Percentiles rank a stretch among this genome's conserved stretches.
Conservation (phyloP, 2,113 vertebrate genomes). For the Microtus montanus region DNA sequence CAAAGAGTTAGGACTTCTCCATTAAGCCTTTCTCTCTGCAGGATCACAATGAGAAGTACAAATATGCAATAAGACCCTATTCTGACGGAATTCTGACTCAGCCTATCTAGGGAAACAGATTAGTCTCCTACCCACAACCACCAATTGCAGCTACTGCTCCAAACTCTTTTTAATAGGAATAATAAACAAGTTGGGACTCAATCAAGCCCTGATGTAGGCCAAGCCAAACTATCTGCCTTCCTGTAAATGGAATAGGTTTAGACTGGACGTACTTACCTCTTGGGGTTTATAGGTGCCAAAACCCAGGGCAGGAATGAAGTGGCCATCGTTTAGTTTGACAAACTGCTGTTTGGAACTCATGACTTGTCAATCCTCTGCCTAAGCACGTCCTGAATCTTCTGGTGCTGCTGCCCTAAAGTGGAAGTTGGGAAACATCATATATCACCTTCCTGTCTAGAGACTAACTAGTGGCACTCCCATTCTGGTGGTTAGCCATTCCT, state of each 20-base stretch:
- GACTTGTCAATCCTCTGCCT: not conserved
- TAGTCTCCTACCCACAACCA: not conserved
- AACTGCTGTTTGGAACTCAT: not conserved
- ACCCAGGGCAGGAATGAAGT: conserved; percentile 8
- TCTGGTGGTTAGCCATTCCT: not conserved
- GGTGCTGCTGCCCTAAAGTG: not conserved
- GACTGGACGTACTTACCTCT: not conserved
- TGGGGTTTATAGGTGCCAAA: not conserved
- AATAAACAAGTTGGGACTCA: not conserved
- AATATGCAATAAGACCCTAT: too few species aligned
- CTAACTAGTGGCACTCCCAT: not conserved
- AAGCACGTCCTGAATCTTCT: not conserved
- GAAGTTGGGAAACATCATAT: accelerated
- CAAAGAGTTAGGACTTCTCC: not conserved
- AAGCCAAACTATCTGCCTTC: not conserved
- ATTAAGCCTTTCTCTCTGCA: not conserved
- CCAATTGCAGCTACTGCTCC: too few species aligned
- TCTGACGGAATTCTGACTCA: not conserved
- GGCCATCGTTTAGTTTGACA: conserved; percentile 13
- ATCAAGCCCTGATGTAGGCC: not conserved
- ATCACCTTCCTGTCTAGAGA: too few species aligned
- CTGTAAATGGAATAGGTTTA: not conserved
- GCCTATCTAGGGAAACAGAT: not conserved
- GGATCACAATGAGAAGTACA: not conserved
- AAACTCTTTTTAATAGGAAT: not conserved